Evolutionary conservation across 1,140 invertebrate genomes (phyloP).

Genomic region (Hyphantria cunea): DNA sequence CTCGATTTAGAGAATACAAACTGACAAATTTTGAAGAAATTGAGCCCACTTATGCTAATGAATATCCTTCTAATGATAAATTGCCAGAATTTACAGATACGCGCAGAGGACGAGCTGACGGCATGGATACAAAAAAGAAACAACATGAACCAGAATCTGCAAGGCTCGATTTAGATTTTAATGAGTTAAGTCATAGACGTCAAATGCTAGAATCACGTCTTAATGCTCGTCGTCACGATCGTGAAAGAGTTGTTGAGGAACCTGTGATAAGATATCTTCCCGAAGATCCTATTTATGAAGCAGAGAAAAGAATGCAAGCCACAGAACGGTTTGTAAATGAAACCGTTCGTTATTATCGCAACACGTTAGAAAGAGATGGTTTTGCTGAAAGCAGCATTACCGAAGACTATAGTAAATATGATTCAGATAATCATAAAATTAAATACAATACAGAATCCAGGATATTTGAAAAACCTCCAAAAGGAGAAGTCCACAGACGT

Average conservation of each 20-base stretch:
- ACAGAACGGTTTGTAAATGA: constrained; percentile 81
- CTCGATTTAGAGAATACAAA: constrained; percentile 74
- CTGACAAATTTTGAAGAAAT: constrained; percentile 72
- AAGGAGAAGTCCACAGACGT: constrained; percentile 83
- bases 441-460: constrained; percentile 70
- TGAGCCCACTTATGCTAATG: constrained; percentile 77
- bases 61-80: constrained; percentile 57
- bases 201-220: constrained; percentile 89
- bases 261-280: constrained; percentile 74
- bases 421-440: constrained; percentile 60
- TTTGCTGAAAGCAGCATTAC: constrained; percentile 63
- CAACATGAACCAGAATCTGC: constrained; percentile 74
- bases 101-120: constrained; percentile 84
- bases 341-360: constrained; percentile 79
- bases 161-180: constrained; percentile 74
- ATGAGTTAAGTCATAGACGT: constrained; percentile 86
- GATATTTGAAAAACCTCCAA: constrained; percentile 63
- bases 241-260: constrained; percentile 64
- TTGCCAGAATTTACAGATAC: constrained; percentile 75
- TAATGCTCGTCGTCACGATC: constrained; percentile 82
- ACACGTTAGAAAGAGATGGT: constrained; percentile 71
- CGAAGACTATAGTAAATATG: constrained; percentile 71
- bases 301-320: constrained; percentile 77
- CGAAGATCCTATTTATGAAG: constrained; percentile 77
- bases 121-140: constrained; percentile 84